Base-by-base conservation (phyloP, 2,888 invertebrate species). In the Achlya flavicornis region DNA sequence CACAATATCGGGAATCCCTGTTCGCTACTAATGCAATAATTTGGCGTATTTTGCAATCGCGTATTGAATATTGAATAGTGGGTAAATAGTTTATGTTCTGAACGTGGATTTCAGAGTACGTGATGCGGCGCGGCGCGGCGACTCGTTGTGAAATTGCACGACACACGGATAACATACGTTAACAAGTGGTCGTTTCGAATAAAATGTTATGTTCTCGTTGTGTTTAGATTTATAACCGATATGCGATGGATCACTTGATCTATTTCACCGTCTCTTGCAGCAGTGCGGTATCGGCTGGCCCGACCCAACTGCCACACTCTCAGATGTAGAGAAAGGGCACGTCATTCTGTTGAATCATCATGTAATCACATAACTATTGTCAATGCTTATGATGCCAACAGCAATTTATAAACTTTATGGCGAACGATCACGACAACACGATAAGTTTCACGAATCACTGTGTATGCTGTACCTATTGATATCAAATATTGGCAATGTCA, bases 31-130 rank as follows among this genome's bases (percentile, higher is more conserved):
- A 93, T 93, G 92, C 92, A 93, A 93, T 93, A 93, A 93, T 93
- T 93, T 93, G 93, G 93, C 89, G 93, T 93, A 93, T 93, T 93
- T 93, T 93, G 90, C 92, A 92, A 92, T 92, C 91, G 91, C 89
- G 90, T 90, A 92, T 93, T 92, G 93, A 93, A 93, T 93, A 92
- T 92, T 92, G 90, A 92, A 92, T 90, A 88, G 90, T 89, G 85
- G 74, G 89, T 93, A 93, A 93, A 93, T 93, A 92, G 93, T 93
- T 93, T 92, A 93, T 93, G 92, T 89, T 91, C 86, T 85, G 89
- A 81, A 83, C 89, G 91, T 88, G 89, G 89, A 92, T 93, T 93
- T 91, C 87, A 88, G 89, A 84, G 87, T 88, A 91, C 91, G 93
- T 92, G 92, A 89, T 89, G 83, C 86, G 83, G 85, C 86, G 85